Evolutionary conservation across 2,888 invertebrate genomes (phyloP).

Genomic region (Acheta domesticus): DNA sequence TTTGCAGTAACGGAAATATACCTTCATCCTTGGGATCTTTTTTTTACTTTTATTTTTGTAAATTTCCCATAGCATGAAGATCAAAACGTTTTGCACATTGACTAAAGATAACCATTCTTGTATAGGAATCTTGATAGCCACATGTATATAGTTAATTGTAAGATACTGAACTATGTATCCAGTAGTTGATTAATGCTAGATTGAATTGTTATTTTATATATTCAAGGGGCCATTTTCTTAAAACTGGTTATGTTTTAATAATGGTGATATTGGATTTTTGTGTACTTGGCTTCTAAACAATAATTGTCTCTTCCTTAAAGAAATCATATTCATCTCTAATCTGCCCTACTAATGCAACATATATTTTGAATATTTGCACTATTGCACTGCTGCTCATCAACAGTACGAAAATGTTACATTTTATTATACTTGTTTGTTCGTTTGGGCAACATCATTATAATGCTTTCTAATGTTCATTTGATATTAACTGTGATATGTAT

Average conservation of each 20-base stretch:
- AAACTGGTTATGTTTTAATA: constrained; percentile 31
- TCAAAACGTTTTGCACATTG: constrained; percentile 30
- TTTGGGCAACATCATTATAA: too few species aligned
- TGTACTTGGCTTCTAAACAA: constrained; percentile 30
- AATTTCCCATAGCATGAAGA: neutral
- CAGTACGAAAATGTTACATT: neutral
- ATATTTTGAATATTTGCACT: constrained; percentile 18
- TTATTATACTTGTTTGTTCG: too few species aligned
- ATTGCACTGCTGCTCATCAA: neutral
- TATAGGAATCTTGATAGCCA: constrained; percentile 26
- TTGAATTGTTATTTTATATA: constrained; percentile 36
- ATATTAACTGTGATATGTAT: too few species aligned
- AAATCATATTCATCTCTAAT: neutral
- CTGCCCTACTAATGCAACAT: neutral
- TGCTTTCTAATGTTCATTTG: too few species aligned
- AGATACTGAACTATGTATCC: constrained; percentile 35
- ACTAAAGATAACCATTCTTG: constrained; percentile 26
- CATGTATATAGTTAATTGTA: constrained; percentile 31
- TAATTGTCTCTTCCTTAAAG: too few species aligned
- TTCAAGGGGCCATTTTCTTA: constrained; percentile 34
- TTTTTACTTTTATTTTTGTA: neutral
- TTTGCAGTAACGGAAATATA: neutral
- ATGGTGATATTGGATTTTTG: constrained; percentile 28
- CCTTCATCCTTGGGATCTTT: neutral
- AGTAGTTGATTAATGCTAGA: constrained; percentile 34